Percentiles rank a stretch among this genome's conserved stretches.
These are phyloP conservation scores for Atta texana DNA, from an alignment of 1,140 invertebrate species.

Conservation along the genomic window DNA sequence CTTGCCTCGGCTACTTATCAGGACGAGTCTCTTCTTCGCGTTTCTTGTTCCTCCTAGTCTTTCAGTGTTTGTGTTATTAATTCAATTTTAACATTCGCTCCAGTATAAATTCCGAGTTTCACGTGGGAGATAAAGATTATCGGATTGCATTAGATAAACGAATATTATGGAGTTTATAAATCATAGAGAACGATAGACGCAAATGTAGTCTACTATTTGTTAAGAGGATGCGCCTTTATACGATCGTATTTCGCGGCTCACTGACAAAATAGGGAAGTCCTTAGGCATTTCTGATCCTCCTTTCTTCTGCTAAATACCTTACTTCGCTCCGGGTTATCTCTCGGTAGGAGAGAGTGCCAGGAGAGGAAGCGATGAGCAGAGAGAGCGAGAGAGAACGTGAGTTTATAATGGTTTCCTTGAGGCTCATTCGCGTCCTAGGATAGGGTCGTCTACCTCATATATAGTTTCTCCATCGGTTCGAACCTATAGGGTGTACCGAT, in stretches of 20 bases:
- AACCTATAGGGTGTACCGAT: slow-evolving; percentile 68
- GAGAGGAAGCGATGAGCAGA: slow-evolving; percentile 49
- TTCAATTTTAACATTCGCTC: slow-evolving; percentile 49
- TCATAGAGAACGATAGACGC: background rate
- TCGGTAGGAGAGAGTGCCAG: slow-evolving; percentile 25
- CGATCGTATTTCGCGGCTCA: slow-evolving; percentile 34
- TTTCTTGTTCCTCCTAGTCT: background rate
- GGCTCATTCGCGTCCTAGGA: slow-evolving; percentile 72
- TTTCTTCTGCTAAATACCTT: slow-evolving; percentile 67
- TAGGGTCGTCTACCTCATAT: slow-evolving; percentile 61
- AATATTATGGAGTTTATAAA: background rate
- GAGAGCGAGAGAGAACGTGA: slow-evolving; percentile 62
- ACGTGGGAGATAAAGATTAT: slow-evolving; percentile 1
- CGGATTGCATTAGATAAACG: background rate
- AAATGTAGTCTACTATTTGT: background rate
- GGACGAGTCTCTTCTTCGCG: background rate
- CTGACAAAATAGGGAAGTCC: slow-evolving; percentile 47
- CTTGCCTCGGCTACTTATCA: slow-evolving; percentile 68
- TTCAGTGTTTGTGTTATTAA: slow-evolving; percentile 55
- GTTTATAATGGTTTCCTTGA: slow-evolving; percentile 79
- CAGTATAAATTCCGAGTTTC: slow-evolving; percentile 4
- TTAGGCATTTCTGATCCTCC: slow-evolving; percentile 60
- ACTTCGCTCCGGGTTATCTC: slow-evolving; percentile 67
- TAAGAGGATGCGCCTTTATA: slow-evolving; percentile 22
- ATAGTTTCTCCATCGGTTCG: slow-evolving; percentile 19